A percentile compares a stretch with the other conserved stretches of the same genome.
Conservation (phyloP, 2,888 invertebrate species). For the Amphimallon solstitiale region DNA sequence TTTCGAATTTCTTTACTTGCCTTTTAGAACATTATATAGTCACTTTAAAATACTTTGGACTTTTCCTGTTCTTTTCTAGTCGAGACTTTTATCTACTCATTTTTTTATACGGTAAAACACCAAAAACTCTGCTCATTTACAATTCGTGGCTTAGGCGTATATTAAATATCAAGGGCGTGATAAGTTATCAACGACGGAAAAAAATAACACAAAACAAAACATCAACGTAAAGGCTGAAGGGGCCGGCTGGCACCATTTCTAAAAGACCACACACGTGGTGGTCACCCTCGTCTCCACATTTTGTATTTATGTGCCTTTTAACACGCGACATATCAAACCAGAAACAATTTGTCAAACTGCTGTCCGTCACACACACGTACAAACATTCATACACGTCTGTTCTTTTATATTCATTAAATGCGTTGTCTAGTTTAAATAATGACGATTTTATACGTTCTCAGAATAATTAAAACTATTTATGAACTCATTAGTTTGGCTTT, state of each 20-base stretch:
- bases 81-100: no score
- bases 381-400: not conserved
- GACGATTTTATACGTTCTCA: conserved; percentile 33
- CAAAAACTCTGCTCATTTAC: not conserved
- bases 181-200: conserved; percentile 27
- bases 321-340: conserved; percentile 27
- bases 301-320: conserved; percentile 9
- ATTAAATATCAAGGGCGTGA: conserved; percentile 30
- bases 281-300: conserved; percentile 4
- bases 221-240: conserved; percentile 8
- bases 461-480: conserved; percentile 35
- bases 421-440: conserved; percentile 34
- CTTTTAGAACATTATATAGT: no score
- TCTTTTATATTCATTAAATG: conserved; percentile 32
- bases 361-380: conserved; percentile 17
- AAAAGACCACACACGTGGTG: conserved; percentile 31
- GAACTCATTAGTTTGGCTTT: not conserved
- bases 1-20: no score
- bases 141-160: conserved; percentile 17
- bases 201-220: conserved; percentile 24
- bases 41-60: no score
- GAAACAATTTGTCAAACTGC: conserved; percentile 28
- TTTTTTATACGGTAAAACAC: no score
- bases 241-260: conserved; percentile 16
- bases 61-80: no score